Conservation (phyloP, 2,797 vertebrate genomes). For the Delichon dasypus region DNA sequence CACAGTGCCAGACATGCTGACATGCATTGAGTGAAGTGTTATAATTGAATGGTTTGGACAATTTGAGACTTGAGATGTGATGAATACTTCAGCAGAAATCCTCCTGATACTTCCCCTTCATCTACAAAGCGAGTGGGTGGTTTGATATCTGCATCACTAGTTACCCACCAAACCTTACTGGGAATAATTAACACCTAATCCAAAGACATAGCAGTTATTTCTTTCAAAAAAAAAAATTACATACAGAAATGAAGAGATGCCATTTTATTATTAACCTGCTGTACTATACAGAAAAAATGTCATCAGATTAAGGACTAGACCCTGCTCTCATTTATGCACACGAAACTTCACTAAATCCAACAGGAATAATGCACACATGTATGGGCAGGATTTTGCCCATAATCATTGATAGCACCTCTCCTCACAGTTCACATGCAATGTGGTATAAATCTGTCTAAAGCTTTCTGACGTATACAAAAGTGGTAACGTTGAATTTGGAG, state of each 20-base stretch:
- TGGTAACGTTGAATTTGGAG: conserved; percentile 53
- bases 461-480: conserved; percentile 38
- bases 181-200: conserved; percentile 69
- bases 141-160: conserved; percentile 61
- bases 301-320: conserved; percentile 54
- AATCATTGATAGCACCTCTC: conserved; percentile 64
- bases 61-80: conserved; percentile 49
- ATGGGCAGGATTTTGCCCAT: background rate
- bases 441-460: conserved; percentile 58
- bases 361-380: background rate
- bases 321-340: background rate
- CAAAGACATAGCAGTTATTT: conserved; percentile 52
- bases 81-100: conserved; percentile 52
- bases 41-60: conserved; percentile 70
- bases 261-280: conserved; percentile 74
- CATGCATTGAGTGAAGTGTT: conserved; percentile 52
- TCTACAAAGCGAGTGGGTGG: conserved; percentile 61
- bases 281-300: conserved; percentile 47
- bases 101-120: conserved; percentile 63
- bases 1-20: conserved; percentile 48
- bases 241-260: conserved; percentile 57
- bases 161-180: conserved; percentile 67
- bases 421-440: conserved; percentile 65
- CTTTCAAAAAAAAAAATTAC: background rate
- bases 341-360: background rate